phyloP scores from a whole-genome alignment of 2,113 vertebrate species.

The Corythaeola cristata region DNA sequence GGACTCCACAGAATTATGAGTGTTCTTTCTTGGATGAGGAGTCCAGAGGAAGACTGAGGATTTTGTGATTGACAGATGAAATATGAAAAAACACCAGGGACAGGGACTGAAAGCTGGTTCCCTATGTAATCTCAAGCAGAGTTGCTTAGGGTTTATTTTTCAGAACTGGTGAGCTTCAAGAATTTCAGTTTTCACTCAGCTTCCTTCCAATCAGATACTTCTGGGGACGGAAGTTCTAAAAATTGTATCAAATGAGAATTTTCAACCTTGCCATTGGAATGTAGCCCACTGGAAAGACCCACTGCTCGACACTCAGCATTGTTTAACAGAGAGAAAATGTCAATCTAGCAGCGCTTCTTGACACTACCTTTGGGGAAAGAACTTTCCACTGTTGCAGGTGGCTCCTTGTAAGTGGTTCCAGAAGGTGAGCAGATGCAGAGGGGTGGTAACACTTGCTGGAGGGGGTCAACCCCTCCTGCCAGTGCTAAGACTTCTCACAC shows the following conservation, averaged over 20 bases:
- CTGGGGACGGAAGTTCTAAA: neutral
- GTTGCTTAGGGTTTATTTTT: neutral
- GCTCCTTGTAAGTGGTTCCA: constrained; percentile 28
- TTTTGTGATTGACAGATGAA: neutral
- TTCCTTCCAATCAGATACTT: neutral
- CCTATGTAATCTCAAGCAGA: neutral
- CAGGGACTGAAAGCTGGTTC: neutral
- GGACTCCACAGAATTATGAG: neutral
- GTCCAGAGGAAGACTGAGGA: neutral
- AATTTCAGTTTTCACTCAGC: neutral
- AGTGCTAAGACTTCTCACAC: neutral
- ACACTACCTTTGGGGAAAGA: constrained; percentile 22
- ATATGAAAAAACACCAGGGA: neutral
- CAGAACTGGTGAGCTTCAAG: neutral
- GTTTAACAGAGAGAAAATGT: constrained; percentile 39
- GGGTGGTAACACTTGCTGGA: neutral
- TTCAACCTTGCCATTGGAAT: neutral
- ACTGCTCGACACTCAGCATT: neutral
- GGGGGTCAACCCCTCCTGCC: neutral
- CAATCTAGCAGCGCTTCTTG: neutral
- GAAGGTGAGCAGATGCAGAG: neutral
- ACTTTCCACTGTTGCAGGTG: neutral
- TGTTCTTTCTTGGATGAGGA: neutral
- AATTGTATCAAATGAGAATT: neutral
- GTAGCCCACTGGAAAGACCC: neutral